A percentile compares a stretch with the other conserved stretches of the same genome.
Conservation (phyloP, 2,888 invertebrate genomes). For the Lamellibrachia satsuma region DNA sequence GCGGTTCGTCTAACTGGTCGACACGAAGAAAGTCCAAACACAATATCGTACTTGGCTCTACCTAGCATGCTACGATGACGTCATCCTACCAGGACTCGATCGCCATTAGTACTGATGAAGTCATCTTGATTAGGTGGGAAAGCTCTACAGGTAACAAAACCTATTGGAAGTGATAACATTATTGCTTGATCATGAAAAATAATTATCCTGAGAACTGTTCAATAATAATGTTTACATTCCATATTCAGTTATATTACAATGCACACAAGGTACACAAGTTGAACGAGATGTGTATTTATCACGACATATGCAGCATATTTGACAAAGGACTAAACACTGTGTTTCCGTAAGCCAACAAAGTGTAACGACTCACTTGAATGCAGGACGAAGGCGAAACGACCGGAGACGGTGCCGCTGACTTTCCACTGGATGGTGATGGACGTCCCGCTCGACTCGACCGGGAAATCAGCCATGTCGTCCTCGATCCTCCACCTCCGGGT, state of each 20-base stretch:
- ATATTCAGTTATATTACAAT: neutral
- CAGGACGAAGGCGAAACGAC: constrained; percentile 58
- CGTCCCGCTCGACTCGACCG: constrained; percentile 78
- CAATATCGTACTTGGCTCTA: too few relatives aligned
- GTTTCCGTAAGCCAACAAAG: neutral
- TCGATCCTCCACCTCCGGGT: constrained; percentile 54
- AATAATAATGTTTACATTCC: neutral
- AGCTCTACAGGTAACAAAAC: too few relatives aligned
- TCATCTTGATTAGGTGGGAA: too few relatives aligned
- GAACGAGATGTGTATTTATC: neutral
- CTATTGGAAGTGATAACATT: too few relatives aligned
- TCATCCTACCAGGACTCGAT: too few relatives aligned
- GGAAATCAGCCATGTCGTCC: constrained; percentile 88
- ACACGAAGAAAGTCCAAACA: too few relatives aligned
- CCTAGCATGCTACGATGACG: too few relatives aligned
- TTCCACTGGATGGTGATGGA: constrained; percentile 61
- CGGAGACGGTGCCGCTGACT: constrained; percentile 52
- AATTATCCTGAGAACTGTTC: too few relatives aligned
- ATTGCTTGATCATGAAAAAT: too few relatives aligned
- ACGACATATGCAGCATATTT: neutral
- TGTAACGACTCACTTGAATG: constrained; percentile 53
- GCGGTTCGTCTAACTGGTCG: too few relatives aligned
- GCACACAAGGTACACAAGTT: neutral
- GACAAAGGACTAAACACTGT: neutral
- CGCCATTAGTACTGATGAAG: too few relatives aligned